Base-by-base conservation (phyloP, 2,113 vertebrate genomes). In the Potamarius usumacintae region DNA sequence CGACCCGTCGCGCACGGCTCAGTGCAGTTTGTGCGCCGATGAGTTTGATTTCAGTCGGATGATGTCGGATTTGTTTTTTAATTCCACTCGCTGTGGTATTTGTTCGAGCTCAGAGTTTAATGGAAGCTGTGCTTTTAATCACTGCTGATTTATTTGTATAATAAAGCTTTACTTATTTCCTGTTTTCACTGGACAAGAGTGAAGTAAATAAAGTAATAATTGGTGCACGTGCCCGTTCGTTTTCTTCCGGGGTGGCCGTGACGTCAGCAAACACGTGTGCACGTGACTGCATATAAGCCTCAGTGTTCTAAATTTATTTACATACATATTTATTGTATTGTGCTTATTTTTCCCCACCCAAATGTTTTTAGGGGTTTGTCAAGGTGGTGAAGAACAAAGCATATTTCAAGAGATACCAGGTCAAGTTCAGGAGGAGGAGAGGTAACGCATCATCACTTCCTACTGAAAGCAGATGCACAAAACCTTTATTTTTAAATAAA, bases 391-490 rank as follows among this genome's bases (percentile, higher is more conserved):
- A 99, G 95, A 99, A 97, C 91, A 99, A 99, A 95, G 95, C 98
- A 17, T 99, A 99, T 95, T 99, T 99, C 94, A 99, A 98, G 96
- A 97, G 99, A 87, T 99, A 99, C 92, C 99, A 99, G 95, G 99
- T 99, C 79, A 99, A 99, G 86, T 99, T 98, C 93, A 96, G 98
- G 94, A 98, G 98, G 95, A 96, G 98, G 93, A 96, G 98, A 97
- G 98, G 98, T 99, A 92, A 92, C 4, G 27, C 42, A 4, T 65
- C 0, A 0, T 30, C 25, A 57, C 9, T 48, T 48, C 15, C 5
- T 76, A 4, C 22, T 25, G 8, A 63, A 7, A 25, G 20, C 34
- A 2, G 34, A 42, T 42, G 34, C 34, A 42, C 34, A 42, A 2
- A 42, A 42, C 34, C 34, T 42, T 42, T 42, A 42, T 42, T 42